Evolutionary conservation across 2,797 vertebrate genomes (phyloP), one percentile per base, ranked within the genome.

Genomic region (Loris lydekkerianus): DNA sequence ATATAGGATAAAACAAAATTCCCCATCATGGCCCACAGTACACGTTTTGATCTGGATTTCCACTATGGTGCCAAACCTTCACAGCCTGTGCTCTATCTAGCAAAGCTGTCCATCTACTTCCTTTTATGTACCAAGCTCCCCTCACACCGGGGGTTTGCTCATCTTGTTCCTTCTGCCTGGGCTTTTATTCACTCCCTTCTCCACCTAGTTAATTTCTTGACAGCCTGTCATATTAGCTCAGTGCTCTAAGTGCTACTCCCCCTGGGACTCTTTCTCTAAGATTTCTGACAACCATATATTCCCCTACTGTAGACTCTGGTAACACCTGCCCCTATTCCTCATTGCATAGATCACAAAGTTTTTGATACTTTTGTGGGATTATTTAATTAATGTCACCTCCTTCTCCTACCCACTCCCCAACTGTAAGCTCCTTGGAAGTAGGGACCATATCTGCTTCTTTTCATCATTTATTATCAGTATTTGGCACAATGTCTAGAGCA

Each of bases 51-150:
- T 69, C 17, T 61, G 18, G 3, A 37, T 69, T 63, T 7, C 61
- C 53, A 81, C 31, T 46, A 7, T 20, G 49, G 43, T 49, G 10
- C 3, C 23, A 75, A 23, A 43, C 27, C 37, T 20, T 61, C 1
- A 2, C 15, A 27, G 25, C 23, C 13, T 46, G 0, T 14, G 3
- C 18, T 58, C 1, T 46, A 56, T 58, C 1, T 46, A 56, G 2
- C 10, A 49, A 87, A 56, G 4, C 23, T 31, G 4, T 63, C 53
- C n/a, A 2, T 37, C 87, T 65, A 8, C 18, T 40, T 61, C 2
- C n/a, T 43, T 18, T 7, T 69, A 14, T 65, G 11, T 10, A 43
- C 9, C 8, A 29, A 34, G 11, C 15, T 43, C 10, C 5, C 7
- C 40, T 76, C 40, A 9, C 15, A 29, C 6, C 3, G 13, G 40